Evolutionary conservation across 2,797 vertebrate genomes (phyloP).

Genomic region (Gymnoscopelus microlampas): DNA sequence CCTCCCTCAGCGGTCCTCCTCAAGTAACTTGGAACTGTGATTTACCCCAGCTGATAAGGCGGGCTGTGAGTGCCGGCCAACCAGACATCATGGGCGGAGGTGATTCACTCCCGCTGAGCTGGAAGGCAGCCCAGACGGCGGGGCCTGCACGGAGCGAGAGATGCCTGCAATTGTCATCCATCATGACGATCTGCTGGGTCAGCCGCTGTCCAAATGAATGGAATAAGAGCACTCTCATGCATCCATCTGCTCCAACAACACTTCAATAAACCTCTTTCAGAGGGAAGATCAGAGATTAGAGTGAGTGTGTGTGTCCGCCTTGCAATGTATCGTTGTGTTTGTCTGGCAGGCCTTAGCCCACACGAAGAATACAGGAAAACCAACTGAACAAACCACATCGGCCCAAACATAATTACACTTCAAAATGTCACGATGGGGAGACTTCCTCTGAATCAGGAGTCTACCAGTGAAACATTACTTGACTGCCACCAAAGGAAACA

Average conservation of each 20-base stretch:
- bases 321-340: not conserved
- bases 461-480: constrained; percentile 6
- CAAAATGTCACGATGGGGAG: constrained; percentile 3
- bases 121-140: constrained; percentile 14
- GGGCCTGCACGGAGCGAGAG: not conserved
- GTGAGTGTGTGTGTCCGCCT: not conserved
- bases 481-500: constrained; percentile 4
- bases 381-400: no score
- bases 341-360: not conserved
- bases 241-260: constrained; percentile 13
- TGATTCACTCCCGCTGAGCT: constrained; percentile 1
- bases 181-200: constrained; percentile 28
- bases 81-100: constrained; percentile 3
- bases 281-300: constrained; percentile 16
- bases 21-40: constrained; percentile 1
- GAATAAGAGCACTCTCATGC: constrained; percentile 21
- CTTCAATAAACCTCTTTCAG: constrained; percentile 14
- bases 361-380: not conserved
- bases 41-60: constrained; percentile 27
- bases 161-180: constrained; percentile 10
- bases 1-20: constrained; percentile 8
- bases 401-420: not conserved
- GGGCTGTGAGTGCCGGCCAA: not conserved
- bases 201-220: constrained; percentile 20
- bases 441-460: not conserved